A percentile compares a stretch with the other conserved stretches of the same genome.
Evolutionary conservation across 1,140 invertebrate genomes (phyloP).

Genomic region (Anagrus nilaparvatae): DNA sequence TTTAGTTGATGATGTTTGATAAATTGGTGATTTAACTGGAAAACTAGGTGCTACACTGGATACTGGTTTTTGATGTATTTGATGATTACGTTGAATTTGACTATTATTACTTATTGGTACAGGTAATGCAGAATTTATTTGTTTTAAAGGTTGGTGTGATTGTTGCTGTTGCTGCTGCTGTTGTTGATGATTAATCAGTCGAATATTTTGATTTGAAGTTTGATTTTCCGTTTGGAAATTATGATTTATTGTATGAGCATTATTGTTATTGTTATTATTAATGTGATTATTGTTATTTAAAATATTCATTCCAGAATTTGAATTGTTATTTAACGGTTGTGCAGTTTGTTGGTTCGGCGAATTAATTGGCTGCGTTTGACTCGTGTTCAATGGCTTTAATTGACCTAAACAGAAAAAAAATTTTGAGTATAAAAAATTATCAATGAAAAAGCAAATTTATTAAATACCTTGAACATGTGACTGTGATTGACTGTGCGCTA

Average conservation of each 20-base stretch:
- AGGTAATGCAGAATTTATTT: constrained; percentile 19
- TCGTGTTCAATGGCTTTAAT: constrained; percentile 31
- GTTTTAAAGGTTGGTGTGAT: constrained; percentile 15
- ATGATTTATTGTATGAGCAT: constrained; percentile 20
- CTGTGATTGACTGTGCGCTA: constrained; percentile 39
- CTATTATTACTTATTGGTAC: constrained; percentile 21
- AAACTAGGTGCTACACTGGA: constrained; percentile 70
- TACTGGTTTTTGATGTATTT: constrained; percentile 57
- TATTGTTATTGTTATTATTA: constrained; percentile 23
- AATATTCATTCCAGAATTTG: constrained; percentile 20
- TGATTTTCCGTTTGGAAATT: constrained; percentile 26
- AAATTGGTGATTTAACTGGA: constrained; percentile 62
- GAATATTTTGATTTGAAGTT: constrained; percentile 29
- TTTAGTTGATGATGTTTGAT: constrained; percentile 70
- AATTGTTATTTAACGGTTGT: constrained; percentile 18
- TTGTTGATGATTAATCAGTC: constrained; percentile 29
- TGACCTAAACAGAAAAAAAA: constrained; percentile 25
- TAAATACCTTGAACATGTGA: constrained; percentile 40
- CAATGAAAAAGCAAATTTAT: constrained; percentile 4
- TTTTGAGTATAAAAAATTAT: background rate
- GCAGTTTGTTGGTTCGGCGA: constrained; percentile 25
- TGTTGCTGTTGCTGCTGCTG: constrained; percentile 19
- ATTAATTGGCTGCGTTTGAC: constrained; percentile 27
- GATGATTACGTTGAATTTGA: constrained; percentile 28
- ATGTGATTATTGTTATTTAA: constrained; percentile 19